Percentiles rank a stretch among this genome's conserved stretches.
These are phyloP conservation scores for Troides aeacus DNA, from an alignment of 2,888 invertebrate species.

Conservation along the genomic window DNA sequence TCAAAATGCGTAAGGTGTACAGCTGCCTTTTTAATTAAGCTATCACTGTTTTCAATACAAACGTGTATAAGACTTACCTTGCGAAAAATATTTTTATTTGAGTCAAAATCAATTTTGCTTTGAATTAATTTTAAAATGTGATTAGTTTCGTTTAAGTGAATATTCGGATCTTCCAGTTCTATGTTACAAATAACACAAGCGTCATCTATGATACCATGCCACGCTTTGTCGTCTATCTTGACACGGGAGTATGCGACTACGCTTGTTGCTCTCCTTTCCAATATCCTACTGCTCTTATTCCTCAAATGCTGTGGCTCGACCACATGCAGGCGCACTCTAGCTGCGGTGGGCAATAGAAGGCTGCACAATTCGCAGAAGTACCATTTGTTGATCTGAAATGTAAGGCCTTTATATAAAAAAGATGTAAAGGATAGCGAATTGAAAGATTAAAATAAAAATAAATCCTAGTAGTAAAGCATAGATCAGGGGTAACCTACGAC, in stretches of 20 bases:
- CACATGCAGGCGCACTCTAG: slow-evolving; percentile 52
- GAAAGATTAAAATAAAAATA: too few species aligned
- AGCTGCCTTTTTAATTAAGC: too few species aligned
- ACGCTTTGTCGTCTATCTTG: slow-evolving; percentile 47
- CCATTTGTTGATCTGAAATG: slow-evolving; percentile 54
- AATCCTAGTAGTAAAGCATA: too few species aligned
- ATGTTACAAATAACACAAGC: slow-evolving; percentile 53
- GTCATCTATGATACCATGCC: slow-evolving; percentile 54
- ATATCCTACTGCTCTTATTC: slow-evolving; percentile 39
- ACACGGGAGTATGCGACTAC: slow-evolving; percentile 47
- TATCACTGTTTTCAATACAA: too few species aligned
- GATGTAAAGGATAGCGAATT: background rate
- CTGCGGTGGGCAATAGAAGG: slow-evolving; percentile 43
- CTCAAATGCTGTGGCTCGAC: slow-evolving; percentile 43
- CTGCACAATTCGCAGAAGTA: slow-evolving; percentile 62
- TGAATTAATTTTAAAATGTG: slow-evolving; percentile 55
- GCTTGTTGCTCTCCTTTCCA: slow-evolving; percentile 38
- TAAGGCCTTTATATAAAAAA: background rate
- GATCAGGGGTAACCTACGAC: too few species aligned
- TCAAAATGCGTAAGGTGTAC: too few species aligned
- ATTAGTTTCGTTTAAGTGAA: slow-evolving; percentile 44
- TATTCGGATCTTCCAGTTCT: slow-evolving; percentile 47
- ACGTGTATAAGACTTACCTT: slow-evolving; percentile 2
- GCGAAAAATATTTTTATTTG: slow-evolving; percentile 46
- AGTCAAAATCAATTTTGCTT: slow-evolving; percentile 44